Base-by-base conservation (phyloP, 2,113 vertebrate species). In the Choloepus hoffmanni region DNA sequence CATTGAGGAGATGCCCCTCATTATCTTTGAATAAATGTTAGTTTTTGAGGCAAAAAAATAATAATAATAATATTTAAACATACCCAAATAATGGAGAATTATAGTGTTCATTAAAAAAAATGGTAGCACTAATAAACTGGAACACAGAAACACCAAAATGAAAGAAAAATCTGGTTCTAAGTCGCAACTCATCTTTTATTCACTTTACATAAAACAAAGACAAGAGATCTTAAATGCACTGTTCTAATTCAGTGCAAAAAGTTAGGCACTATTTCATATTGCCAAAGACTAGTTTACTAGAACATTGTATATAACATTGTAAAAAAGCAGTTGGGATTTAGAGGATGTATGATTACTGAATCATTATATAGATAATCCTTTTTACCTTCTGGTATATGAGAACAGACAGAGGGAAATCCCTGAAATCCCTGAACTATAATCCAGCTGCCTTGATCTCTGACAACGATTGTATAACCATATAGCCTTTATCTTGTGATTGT, bases 1-100 rank as follows among this genome's bases (percentile, higher is more conserved):
- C 65, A 96, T 99, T 0, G 99, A 99, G 97, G 99, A 99, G 97
- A 99, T 99, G 99, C 99, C 99, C 72, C 98, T 99, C 98, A 99
- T 99, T 28, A 98, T 99, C 90, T 95, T 92, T 92, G 81, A 85
- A 92, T 88, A 92, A 92, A 92, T 95, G 89, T 95, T 84, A 88
- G 84, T 95, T 87, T 92, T 76, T 67, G 84, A 87, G 90, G 90
- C 84, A 81, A 73, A 88, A 36, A 45, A 36, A 36, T 36, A 36
- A 36, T 36, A 36, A 36, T 36, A 85, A 87, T 90, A 91, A 48
- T 58, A 63, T 92, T 78, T 76, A 92, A 60, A 62, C 14, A 19
- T 40, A 33, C 16, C 48, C 30, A 87, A 74, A 30, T 60, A 70
- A 85, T 15, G 30, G 62, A 93, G 90, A 92, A 94, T 72, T 26